phyloP scores from a whole-genome alignment of 2,113 vertebrate species.

The Seriola aureovittata region DNA sequence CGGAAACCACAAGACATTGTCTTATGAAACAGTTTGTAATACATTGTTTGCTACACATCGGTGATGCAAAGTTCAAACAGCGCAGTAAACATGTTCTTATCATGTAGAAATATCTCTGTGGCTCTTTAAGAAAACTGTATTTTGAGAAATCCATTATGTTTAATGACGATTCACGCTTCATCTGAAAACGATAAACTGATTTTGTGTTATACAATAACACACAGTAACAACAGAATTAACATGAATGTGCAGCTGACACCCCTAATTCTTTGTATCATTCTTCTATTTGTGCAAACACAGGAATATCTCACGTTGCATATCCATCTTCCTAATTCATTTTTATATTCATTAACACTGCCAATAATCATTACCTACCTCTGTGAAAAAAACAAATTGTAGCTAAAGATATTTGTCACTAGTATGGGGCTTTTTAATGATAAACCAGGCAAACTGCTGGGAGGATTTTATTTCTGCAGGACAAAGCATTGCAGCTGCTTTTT shows the following conservation, averaged over 20 bases:
- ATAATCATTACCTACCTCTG: slow-evolving; percentile 50
- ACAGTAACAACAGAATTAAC: neutral
- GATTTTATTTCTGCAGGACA: neutral
- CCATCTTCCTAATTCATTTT: slow-evolving; percentile 36
- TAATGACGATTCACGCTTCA: neutral
- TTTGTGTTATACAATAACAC: neutral
- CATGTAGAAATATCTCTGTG: neutral
- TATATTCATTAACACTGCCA: slow-evolving; percentile 21
- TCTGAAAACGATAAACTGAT: neutral
- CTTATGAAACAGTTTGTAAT: slow-evolving; percentile 67
- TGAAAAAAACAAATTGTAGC: slow-evolving; percentile 31
- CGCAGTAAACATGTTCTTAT: neutral
- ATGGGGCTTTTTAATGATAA: slow-evolving; percentile 19
- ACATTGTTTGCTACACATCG: neutral
- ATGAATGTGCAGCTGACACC: neutral
- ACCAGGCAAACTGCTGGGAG: slow-evolving; percentile 24
- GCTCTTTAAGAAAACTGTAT: neutral
- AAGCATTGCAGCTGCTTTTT: slow-evolving; percentile 9
- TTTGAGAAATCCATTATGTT: neutral
- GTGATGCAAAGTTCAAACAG: slow-evolving; percentile 24
- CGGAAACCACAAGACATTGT: slow-evolving; percentile 22
- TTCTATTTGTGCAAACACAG: slow-evolving; percentile 28
- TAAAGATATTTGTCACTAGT: slow-evolving; percentile 32
- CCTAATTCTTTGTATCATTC: neutral
- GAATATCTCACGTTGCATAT: slow-evolving; percentile 22